Percentiles rank a stretch among this genome's conserved stretches.
Conservation (phyloP, 2,113 vertebrate genomes). For the Peromyscus polionotus region DNA sequence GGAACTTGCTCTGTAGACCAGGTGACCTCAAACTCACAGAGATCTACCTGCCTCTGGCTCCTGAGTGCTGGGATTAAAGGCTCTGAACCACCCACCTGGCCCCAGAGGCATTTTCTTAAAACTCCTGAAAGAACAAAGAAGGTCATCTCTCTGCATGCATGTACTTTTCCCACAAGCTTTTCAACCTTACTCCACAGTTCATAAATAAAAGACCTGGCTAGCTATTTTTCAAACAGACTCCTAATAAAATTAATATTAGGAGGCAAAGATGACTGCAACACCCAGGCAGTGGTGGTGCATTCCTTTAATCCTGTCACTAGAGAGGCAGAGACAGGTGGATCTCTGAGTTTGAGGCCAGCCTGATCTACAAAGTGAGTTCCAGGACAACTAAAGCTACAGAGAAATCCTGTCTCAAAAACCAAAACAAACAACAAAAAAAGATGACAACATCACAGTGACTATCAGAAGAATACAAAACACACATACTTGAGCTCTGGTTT, state of each 20-base stretch:
- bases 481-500: constrained; percentile 63
- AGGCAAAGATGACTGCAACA: constrained; percentile 82
- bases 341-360: neutral
- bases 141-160: constrained; percentile 88
- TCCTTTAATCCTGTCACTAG: neutral
- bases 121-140: constrained; percentile 87
- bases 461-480: constrained; percentile 81
- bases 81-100: neutral
- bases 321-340: neutral
- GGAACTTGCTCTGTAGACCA: neutral
- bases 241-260: constrained; percentile 75
- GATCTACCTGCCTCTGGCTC: neutral
- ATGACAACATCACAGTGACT: constrained; percentile 81
- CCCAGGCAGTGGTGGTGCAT: too few species aligned
- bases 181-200: constrained; percentile 81
- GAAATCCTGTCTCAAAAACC: neutral
- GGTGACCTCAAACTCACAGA: neutral
- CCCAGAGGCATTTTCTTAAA: constrained; percentile 88
- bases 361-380: neutral
- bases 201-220: constrained; percentile 83
- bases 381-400: neutral
- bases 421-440: constrained; percentile 39
- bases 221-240: constrained; percentile 83
- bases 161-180: constrained; percentile 86
- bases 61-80: neutral